phyloP scores from a whole-genome alignment of 2,888 invertebrate genomes.

The Rhodophaea formosa region DNA sequence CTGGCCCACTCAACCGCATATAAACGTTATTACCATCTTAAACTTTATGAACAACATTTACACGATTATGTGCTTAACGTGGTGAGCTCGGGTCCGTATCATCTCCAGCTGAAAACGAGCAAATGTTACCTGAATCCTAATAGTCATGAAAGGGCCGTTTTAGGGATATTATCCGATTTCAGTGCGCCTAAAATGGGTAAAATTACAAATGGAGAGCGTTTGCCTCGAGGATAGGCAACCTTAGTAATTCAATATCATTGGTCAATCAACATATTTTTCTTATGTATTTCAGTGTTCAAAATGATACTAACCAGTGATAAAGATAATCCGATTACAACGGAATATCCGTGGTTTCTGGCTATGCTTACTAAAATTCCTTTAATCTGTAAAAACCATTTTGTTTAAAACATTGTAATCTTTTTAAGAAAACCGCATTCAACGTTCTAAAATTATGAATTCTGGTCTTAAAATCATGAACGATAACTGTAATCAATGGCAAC shows the following conservation, averaged over 20 bases:
- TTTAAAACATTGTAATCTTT: too few relatives aligned
- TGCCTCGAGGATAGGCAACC: neutral
- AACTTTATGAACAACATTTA: constrained; percentile 35
- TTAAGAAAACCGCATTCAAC: too few relatives aligned
- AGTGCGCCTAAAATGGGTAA: neutral
- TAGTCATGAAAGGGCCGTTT: neutral
- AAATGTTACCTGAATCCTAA: constrained; percentile 13
- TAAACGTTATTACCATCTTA: constrained; percentile 31
- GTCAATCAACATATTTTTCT: neutral
- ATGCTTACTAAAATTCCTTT: too few relatives aligned
- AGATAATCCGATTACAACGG: too few relatives aligned
- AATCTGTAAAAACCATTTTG: too few relatives aligned
- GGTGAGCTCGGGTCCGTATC: constrained; percentile 6
- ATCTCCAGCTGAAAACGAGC: constrained; percentile 10
- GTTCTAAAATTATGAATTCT: too few relatives aligned
- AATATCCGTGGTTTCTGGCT: too few relatives aligned
- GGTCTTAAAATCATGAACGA: neutral
- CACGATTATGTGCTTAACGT: constrained; percentile 26
- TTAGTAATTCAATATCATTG: neutral
- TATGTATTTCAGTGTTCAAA: neutral
- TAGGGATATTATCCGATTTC: neutral
- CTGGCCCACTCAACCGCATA: constrained; percentile 33
- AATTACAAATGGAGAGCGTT: neutral
- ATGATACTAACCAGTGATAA: too few relatives aligned
- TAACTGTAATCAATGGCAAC: neutral